Evolutionary conservation across 2,797 vertebrate genomes (phyloP), one percentile per base, ranked within the genome.

Genomic region (Neosilurus mollespiculum): DNA sequence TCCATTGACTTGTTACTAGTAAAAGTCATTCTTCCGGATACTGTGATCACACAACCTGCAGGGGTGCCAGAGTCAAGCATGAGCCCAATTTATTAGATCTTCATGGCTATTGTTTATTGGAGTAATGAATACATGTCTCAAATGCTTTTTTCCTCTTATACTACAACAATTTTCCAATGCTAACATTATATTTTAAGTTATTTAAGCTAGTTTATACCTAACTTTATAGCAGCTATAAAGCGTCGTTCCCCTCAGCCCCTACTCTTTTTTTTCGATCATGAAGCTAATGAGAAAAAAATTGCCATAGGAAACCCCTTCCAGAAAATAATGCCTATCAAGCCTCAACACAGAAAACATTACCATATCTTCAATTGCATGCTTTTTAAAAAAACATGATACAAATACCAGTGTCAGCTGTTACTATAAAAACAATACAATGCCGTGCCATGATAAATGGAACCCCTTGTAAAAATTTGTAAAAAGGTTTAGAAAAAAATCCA

Each of bases 1-100:
- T 99, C 98, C 97, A 99, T 98, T 49, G 98, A 99, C 82, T 94
- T 97, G 89, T 95, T 96, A 91, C 98, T 99, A 0, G 95, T 94
- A 91, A 98, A 99, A 24, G 96, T 99, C 95, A 98, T 96, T 81
- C 96, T 93, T 9, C 98, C 98, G 0, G 94, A 97, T 84, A 99
- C 94, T 0, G 97, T 98, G 90, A 99, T 93, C 90, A 99, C 95
- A 0, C 90, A 96, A 78, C 98, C 98, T 99, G 91, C n/a, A 72
- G 77, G 0, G 0, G 83, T 67, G 80, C 76, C 81, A 86, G 43
- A 80, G 53, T 76, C 66, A 69, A 72, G 37, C n/a, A 37, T 86
- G 75, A 85, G 54, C 49, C 16, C 65, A 65, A 20, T 51, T 75
- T 20, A 82, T 6, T 43, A 6, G 11, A 82, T 82, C 43, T 64